phyloP scores from a whole-genome alignment of 2,797 vertebrate genomes.

The Ispidina lecontei region DNA sequence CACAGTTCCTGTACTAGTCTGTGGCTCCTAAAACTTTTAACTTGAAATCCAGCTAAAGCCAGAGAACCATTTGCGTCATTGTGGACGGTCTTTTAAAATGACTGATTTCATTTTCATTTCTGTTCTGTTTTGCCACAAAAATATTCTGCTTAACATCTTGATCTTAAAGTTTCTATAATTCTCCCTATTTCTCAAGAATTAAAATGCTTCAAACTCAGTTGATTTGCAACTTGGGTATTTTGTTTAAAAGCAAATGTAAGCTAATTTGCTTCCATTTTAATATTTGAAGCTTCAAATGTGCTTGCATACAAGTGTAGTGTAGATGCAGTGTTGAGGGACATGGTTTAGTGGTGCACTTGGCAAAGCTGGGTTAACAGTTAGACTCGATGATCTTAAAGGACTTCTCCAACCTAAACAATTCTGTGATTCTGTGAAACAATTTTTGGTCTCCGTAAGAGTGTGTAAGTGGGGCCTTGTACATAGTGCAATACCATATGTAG shows the following conservation, averaged over 20 bases:
- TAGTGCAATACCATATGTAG: not conserved
- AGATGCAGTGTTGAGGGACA: not conserved
- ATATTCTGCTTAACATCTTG: not conserved
- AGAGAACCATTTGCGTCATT: not conserved
- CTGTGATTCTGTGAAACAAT: not conserved
- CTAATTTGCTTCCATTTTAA: rapidly evolving
- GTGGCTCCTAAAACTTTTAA: not conserved
- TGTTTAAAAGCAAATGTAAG: not conserved
- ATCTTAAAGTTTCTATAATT: not conserved
- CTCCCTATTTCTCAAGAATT: not conserved
- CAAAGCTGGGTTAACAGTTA: not conserved
- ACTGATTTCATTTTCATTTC: not conserved
- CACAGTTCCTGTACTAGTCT: not conserved
- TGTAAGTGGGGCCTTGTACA: not conserved
- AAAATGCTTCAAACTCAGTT: not conserved
- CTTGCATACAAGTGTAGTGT: not conserved
- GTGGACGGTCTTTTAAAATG: not conserved
- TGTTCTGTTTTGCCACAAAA: not conserved
- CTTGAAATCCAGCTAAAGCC: not conserved
- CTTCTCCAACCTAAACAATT: not conserved
- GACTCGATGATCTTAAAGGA: not conserved
- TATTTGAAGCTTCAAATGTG: rapidly evolving
- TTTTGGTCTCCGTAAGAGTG: rapidly evolving
- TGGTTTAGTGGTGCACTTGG: not conserved
- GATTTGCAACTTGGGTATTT: not conserved